Conservation (phyloP, 2,113 vertebrate genomes). For the Lophura nycthemera region DNA sequence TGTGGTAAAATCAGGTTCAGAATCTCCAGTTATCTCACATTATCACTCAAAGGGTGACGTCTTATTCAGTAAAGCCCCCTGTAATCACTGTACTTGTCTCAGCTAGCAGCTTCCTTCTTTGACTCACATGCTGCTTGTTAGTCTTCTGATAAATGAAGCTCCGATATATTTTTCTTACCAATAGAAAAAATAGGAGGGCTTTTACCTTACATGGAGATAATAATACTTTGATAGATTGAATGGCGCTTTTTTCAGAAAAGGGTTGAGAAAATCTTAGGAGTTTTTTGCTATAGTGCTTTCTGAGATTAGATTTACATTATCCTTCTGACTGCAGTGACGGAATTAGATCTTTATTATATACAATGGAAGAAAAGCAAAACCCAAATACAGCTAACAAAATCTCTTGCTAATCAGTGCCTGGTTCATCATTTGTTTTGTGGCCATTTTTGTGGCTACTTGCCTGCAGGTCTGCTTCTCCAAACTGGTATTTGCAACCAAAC, state of each 20-base stretch:
- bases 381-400: not conserved
- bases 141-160: not conserved
- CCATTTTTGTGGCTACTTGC: not conserved
- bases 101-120: not conserved
- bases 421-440: not conserved
- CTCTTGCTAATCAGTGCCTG: not conserved
- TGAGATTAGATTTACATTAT: not conserved
- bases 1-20: not conserved
- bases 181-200: not conserved
- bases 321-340: not conserved
- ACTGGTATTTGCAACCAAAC: not conserved
- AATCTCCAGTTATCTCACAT: not conserved
- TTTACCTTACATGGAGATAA: not conserved
- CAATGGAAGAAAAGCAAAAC: not conserved
- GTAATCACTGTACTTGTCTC: not conserved
- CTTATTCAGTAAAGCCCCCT: not conserved
- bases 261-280: not conserved
- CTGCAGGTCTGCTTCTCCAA: not conserved
- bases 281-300: not conserved
- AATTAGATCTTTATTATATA: not conserved
- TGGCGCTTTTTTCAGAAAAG: not conserved
- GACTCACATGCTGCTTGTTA: not conserved
- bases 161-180: not conserved
- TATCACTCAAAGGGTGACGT: not conserved
- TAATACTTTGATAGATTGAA: slow-evolving; percentile 5